Evolutionary conservation across 2,888 invertebrate species (phyloP).

Genomic region (Drosophila austrosaltans): DNA sequence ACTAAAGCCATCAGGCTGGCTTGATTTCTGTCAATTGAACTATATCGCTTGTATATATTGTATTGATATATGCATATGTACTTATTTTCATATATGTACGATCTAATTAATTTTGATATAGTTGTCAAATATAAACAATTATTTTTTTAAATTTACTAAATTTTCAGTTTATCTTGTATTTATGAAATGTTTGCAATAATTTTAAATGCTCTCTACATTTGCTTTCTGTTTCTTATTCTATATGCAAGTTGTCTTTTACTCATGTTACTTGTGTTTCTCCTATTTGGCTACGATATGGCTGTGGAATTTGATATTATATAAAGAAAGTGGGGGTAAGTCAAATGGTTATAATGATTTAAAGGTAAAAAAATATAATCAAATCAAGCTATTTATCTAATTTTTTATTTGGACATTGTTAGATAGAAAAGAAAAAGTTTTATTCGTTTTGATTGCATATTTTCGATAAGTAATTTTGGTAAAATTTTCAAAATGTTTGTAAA

Average conservation of each 20-base stretch:
- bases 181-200: constrained; percentile 4
- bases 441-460: too few species aligned
- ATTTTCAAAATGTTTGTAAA: too few species aligned
- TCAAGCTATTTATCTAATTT: too few species aligned
- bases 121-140: not conserved
- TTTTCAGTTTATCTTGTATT: not conserved
- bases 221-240: constrained; percentile 11
- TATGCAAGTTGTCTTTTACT: constrained; percentile 3
- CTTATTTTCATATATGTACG: too few species aligned
- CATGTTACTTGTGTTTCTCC: constrained; percentile 1
- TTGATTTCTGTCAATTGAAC: too few species aligned
- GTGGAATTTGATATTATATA: not conserved
- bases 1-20: too few species aligned
- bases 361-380: too few species aligned
- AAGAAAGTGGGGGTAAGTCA: constrained; percentile 1
- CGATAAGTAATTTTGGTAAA: too few species aligned
- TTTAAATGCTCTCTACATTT: constrained; percentile 4
- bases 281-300: constrained; percentile 13
- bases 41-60: too few species aligned
- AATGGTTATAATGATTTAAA: not conserved
- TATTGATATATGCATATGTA: too few species aligned
- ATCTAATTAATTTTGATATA: constrained; percentile 9
- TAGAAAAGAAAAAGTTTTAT: too few species aligned
- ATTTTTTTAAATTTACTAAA: constrained; percentile 7
- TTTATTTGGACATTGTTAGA: too few species aligned